Evolutionary conservation across 2,797 vertebrate genomes (phyloP).

Genomic region (Avahi laniger): DNA sequence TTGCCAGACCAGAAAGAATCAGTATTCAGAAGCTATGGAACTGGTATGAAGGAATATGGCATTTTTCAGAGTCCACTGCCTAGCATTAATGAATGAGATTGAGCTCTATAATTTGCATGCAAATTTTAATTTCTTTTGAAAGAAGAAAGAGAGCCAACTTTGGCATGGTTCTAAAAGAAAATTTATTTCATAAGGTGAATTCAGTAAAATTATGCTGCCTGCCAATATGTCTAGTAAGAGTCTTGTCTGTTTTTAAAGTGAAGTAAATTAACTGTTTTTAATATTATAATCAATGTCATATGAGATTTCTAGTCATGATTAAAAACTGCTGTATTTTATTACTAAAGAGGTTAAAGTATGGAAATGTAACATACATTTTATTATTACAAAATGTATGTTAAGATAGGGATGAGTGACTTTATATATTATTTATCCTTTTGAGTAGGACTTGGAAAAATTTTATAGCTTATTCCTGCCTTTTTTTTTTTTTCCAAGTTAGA

Average conservation of each 20-base stretch:
- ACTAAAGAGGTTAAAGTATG: constrained; percentile 53
- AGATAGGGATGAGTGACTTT: constrained; percentile 40
- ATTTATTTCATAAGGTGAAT: constrained; percentile 66
- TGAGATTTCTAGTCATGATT: constrained; percentile 54
- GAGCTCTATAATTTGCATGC: constrained; percentile 51
- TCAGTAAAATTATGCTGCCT: constrained; percentile 53
- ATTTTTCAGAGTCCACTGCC: not conserved
- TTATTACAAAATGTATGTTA: constrained; percentile 48
- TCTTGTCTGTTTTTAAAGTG: constrained; percentile 67
- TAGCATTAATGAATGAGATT: constrained; percentile 34
- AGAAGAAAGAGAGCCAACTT: constrained; percentile 49
- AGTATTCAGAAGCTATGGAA: not conserved
- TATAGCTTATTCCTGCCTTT: not conserved
- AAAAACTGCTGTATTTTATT: constrained; percentile 57
- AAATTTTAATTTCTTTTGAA: constrained; percentile 65
- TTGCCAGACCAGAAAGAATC: not conserved
- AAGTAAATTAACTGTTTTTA: constrained; percentile 64
- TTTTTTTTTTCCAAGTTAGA: not conserved
- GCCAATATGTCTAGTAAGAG: constrained; percentile 44
- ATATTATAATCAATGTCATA: constrained; percentile 65
- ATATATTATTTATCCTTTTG: constrained; percentile 45
- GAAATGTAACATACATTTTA: constrained; percentile 48
- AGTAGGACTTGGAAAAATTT: constrained; percentile 18
- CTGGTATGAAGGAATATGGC: not conserved
- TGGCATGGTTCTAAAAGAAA: constrained; percentile 47